These are phyloP conservation scores for Drosophila bocqueti DNA, from an alignment of 1,140 invertebrate genomes.

Conservation along the genomic window DNA sequence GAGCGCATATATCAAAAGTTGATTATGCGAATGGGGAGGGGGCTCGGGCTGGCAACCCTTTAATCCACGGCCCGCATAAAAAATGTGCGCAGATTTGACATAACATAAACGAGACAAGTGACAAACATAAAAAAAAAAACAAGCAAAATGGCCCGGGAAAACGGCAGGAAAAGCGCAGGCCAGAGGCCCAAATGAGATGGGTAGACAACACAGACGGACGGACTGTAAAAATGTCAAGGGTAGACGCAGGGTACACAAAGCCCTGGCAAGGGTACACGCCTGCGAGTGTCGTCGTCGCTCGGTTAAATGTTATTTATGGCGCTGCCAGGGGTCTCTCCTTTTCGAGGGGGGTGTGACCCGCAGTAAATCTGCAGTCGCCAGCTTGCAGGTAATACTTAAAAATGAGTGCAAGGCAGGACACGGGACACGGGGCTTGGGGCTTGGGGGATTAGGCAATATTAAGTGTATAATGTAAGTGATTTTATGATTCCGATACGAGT, in stretches of 20 bases:
- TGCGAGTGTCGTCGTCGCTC: slow-evolving; percentile 13
- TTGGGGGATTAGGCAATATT: background rate
- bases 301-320: slow-evolving; percentile 78
- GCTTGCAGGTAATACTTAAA: slow-evolving; percentile 16
- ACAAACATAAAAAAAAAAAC: slow-evolving; percentile 67
- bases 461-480: slow-evolving; percentile 31
- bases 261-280: slow-evolving; percentile 1
- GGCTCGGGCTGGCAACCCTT: slow-evolving; percentile 47
- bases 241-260: slow-evolving; percentile 39
- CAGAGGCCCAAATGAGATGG: slow-evolving; percentile 65
- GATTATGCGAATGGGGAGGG: slow-evolving; percentile 62
- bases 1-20: slow-evolving; percentile 76
- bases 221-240: slow-evolving; percentile 78
- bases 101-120: slow-evolving; percentile 78
- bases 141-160: slow-evolving; percentile 31
- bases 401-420: slow-evolving; percentile 13
- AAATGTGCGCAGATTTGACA: slow-evolving; percentile 79
- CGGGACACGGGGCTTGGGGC: background rate
- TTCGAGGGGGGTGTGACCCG: slow-evolving; percentile 11
- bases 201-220: slow-evolving; percentile 52
- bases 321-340: background rate
- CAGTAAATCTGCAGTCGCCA: slow-evolving; percentile 66
- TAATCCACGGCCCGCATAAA: slow-evolving; percentile 51
- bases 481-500: slow-evolving; percentile 75
- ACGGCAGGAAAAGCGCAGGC: slow-evolving; percentile 13